phyloP scores from a whole-genome alignment of 2,888 invertebrate species.

The Dermolepida albohirtum region DNA sequence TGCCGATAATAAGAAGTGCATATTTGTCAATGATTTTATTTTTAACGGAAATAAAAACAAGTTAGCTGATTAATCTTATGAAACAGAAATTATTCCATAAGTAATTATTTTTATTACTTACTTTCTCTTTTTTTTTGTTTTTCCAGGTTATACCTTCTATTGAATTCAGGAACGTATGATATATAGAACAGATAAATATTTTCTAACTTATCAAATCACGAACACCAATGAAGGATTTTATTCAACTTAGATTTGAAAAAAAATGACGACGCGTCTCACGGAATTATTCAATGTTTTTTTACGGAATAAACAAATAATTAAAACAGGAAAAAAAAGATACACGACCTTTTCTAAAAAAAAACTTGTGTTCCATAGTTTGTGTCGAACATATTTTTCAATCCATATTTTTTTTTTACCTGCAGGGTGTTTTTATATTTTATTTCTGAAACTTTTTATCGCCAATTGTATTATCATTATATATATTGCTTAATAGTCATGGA shows the following conservation, averaged over 20 bases:
- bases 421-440: too few relatives aligned
- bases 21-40: too few relatives aligned
- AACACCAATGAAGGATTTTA: constrained; percentile 17
- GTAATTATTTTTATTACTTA: too few relatives aligned
- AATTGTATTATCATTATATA: constrained; percentile 4
- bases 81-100: too few relatives aligned
- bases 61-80: too few relatives aligned
- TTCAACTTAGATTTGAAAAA: background rate
- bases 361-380: too few relatives aligned
- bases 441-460: background rate
- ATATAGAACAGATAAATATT: background rate
- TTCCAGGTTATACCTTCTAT: constrained; percentile 45
- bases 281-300: too few relatives aligned
- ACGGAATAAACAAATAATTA: too few relatives aligned
- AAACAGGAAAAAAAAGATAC: too few relatives aligned
- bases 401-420: background rate
- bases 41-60: too few relatives aligned
- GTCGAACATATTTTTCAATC: background rate
- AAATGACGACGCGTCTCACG: background rate
- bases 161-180: constrained; percentile 24
- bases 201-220: constrained; percentile 4
- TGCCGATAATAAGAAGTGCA: too few relatives aligned
- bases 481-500: constrained; percentile 1
- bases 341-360: too few relatives aligned
- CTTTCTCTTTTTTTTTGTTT: constrained; percentile 19